Conservation (phyloP, 2,888 invertebrate genomes). For the Lobophora halterata region DNA sequence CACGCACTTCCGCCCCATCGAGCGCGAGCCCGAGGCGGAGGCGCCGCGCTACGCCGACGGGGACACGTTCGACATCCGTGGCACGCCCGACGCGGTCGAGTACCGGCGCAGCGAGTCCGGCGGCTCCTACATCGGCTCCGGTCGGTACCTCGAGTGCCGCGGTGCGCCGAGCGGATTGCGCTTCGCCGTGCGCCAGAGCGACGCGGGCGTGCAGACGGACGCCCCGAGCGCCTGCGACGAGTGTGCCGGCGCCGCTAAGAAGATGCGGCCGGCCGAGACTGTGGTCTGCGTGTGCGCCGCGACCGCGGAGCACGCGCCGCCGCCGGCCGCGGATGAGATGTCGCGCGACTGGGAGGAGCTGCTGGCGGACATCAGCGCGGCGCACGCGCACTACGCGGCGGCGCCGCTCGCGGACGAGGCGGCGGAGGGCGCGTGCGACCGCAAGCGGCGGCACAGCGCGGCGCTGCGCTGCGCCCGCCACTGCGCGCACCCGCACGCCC, state of each 20-base stretch:
- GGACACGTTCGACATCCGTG: constrained; percentile 85
- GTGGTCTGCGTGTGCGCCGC: constrained; percentile 53
- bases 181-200: constrained; percentile 79
- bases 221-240: constrained; percentile 56
- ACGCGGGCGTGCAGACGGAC: constrained; percentile 63
- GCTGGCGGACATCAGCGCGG: constrained; percentile 80
- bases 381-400: constrained; percentile 74
- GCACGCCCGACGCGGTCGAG: constrained; percentile 82
- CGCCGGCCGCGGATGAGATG: constrained; percentile 62
- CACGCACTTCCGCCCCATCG: constrained; percentile 92
- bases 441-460: constrained; percentile 81
- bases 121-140: constrained; percentile 77
- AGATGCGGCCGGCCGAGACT: constrained; percentile 60
- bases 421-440: constrained; percentile 57
- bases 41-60: constrained; percentile 82
- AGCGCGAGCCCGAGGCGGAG: constrained; percentile 70
- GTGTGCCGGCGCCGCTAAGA: constrained; percentile 63
- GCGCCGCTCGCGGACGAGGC: constrained; percentile 35
- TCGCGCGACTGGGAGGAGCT: constrained; percentile 83
- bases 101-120: constrained; percentile 85
- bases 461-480: constrained; percentile 54
- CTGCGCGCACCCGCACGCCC: constrained; percentile 68
- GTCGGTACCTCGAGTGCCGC: constrained; percentile 78
- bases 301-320: constrained; percentile 46
- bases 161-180: constrained; percentile 80